Conservation (phyloP, 2,797 vertebrate species). For the Alca torda region DNA sequence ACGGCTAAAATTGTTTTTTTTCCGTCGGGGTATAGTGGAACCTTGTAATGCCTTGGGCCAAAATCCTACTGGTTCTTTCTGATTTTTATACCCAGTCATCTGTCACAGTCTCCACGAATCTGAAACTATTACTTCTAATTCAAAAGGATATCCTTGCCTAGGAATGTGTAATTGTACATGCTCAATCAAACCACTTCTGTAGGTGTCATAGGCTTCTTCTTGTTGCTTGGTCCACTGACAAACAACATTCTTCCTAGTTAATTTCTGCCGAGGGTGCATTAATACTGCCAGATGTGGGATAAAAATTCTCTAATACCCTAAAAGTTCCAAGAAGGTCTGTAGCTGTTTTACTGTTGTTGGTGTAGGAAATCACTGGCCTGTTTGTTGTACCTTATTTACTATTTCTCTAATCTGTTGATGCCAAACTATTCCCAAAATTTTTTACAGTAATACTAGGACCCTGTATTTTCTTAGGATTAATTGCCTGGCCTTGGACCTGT, state of each 20-base stretch:
- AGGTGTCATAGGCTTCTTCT: neutral
- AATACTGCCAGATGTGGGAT: neutral
- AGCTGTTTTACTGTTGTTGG: neutral
- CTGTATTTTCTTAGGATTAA: neutral
- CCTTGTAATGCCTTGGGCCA: neutral
- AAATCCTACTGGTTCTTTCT: neutral
- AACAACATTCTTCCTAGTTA: neutral
- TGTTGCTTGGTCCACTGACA: neutral
- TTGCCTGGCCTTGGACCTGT: too few species aligned
- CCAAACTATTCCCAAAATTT: neutral
- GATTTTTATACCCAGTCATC: neutral
- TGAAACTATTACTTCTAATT: too few species aligned
- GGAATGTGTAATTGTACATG: too few species aligned
- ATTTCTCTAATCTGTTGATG: neutral
- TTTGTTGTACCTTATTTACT: neutral
- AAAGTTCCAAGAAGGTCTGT: neutral
- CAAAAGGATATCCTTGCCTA: too few species aligned
- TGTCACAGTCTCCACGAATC: neutral
- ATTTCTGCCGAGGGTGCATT: neutral
- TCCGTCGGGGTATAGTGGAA: rapidly evolving
- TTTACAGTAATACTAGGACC: neutral
- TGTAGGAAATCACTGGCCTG: neutral
- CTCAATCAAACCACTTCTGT: neutral
- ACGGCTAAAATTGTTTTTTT: neutral
- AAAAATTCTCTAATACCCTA: neutral